Conservation (phyloP, 2,888 invertebrate species). For the Erebia ligea region DNA sequence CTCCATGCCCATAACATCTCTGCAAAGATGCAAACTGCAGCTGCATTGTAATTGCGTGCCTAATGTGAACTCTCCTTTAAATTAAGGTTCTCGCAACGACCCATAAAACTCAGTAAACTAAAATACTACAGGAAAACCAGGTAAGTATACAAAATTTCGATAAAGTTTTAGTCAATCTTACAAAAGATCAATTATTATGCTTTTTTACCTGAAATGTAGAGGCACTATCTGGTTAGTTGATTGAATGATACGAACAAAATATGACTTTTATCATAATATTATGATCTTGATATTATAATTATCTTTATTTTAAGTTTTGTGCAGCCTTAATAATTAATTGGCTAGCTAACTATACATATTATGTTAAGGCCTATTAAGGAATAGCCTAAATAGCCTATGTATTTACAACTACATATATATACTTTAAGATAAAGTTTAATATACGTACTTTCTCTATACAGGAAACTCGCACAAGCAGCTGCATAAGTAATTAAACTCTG, state of each 20-base stretch:
- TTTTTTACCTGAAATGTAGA: background rate
- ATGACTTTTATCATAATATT: background rate
- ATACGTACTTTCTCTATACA: constrained; percentile 17
- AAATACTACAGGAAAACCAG: too few species aligned
- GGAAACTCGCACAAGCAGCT: constrained; percentile 27
- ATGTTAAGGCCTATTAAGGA: background rate
- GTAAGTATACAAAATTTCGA: too few species aligned
- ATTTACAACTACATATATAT: constrained; percentile 32
- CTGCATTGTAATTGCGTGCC: too few species aligned
- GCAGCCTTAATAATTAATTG: background rate
- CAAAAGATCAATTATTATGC: too few species aligned
- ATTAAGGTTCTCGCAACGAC: too few species aligned
- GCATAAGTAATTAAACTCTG: constrained; percentile 18
- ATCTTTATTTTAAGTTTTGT: background rate
- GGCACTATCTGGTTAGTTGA: background rate
- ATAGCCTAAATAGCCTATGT: constrained; percentile 23
- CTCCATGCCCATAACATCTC: too few species aligned
- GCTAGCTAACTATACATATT: background rate
- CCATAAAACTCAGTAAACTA: too few species aligned
- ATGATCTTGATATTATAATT: background rate
- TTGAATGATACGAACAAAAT: background rate
- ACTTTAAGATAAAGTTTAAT: constrained; percentile 13
- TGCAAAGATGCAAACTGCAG: too few species aligned
- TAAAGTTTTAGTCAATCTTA: too few species aligned
- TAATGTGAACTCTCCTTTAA: too few species aligned